Evolutionary conservation across 92 coral and sea anemone species (phyloP).

Genomic region (Epizoanthus illoricatus): DNA sequence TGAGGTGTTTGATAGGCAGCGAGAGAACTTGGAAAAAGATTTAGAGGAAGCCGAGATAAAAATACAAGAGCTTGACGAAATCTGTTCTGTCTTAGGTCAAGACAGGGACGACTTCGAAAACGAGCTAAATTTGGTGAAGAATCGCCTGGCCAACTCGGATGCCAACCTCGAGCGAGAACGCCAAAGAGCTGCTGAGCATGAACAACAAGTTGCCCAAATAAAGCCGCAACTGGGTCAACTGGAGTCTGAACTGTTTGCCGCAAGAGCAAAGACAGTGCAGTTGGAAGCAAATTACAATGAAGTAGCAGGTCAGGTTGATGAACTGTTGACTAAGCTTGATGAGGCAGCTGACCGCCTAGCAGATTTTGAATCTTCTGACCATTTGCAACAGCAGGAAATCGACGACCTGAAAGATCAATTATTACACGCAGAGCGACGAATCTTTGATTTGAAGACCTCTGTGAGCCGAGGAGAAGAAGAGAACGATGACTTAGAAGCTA

Average conservation of each 20-base stretch:
- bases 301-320: conserved; percentile 67
- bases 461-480: conserved; percentile 87
- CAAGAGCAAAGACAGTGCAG: conserved; percentile 78
- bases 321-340: conserved; percentile 66
- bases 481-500: conserved; percentile 87
- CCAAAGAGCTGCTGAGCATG: conserved; percentile 79
- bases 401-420: conserved; percentile 87
- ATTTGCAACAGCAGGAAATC: conserved; percentile 65
- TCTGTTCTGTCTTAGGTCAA: conserved; percentile 67
- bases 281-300: conserved; percentile 81
- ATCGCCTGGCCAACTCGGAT: conserved; percentile 81
- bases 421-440: conserved; percentile 73
- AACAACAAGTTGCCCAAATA: conserved; percentile 77
- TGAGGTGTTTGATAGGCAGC: conserved; percentile 78
- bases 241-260: conserved; percentile 80
- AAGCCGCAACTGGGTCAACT: conserved; percentile 78
- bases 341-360: conserved; percentile 59
- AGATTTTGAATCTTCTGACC: conserved; percentile 71
- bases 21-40: conserved; percentile 78
- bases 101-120: conserved; percentile 85
- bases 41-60: conserved; percentile 77
- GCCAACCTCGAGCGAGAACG: conserved; percentile 76
- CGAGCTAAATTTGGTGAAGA: conserved; percentile 69
- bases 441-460: conserved; percentile 69
- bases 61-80: conserved; percentile 84